phyloP scores from a whole-genome alignment of 2,888 invertebrate genomes.

The Agrotis ipsilon region DNA sequence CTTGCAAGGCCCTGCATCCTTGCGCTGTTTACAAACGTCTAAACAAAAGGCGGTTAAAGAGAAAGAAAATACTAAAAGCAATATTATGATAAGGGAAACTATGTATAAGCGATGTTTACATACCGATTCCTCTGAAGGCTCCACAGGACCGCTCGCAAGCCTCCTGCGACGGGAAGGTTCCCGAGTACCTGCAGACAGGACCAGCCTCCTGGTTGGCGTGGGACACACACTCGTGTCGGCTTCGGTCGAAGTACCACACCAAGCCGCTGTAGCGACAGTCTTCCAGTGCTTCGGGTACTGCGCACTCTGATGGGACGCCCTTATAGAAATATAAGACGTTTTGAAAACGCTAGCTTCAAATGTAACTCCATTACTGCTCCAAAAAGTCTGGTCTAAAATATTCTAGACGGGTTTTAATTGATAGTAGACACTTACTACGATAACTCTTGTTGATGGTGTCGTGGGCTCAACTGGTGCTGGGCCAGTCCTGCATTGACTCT shows the following conservation, averaged over 20 bases:
- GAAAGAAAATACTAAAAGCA: too few relatives aligned
- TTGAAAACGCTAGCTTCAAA: slow-evolving; percentile 1
- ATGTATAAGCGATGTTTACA: slow-evolving; percentile 9
- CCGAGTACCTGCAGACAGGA: slow-evolving; percentile 92
- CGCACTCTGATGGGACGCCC: slow-evolving; percentile 69
- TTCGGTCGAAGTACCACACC: slow-evolving; percentile 78
- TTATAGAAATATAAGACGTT: slow-evolving; percentile 41
- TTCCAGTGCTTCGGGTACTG: slow-evolving; percentile 68
- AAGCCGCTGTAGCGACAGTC: slow-evolving; percentile 71
- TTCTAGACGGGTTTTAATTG: too few relatives aligned
- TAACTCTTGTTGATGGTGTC: slow-evolving; percentile 57
- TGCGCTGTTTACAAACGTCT: slow-evolving; percentile 94
- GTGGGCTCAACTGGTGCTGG: slow-evolving; percentile 63
- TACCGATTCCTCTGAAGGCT: slow-evolving; percentile 90
- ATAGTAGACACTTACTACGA: slow-evolving; percentile 35
- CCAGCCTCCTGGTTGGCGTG: slow-evolving; percentile 83
- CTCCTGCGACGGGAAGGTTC: slow-evolving; percentile 94
- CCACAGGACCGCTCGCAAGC: slow-evolving; percentile 95
- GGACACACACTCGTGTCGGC: slow-evolving; percentile 84
- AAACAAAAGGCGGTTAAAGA: neutral
- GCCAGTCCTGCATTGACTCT: slow-evolving; percentile 88
- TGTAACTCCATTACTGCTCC: neutral
- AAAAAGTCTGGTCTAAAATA: neutral
- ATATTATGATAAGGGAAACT: too few relatives aligned
- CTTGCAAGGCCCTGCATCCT: slow-evolving; percentile 94